phyloP scores from a whole-genome alignment of 1,140 invertebrate genomes.

The Ylistrum balloti region DNA sequence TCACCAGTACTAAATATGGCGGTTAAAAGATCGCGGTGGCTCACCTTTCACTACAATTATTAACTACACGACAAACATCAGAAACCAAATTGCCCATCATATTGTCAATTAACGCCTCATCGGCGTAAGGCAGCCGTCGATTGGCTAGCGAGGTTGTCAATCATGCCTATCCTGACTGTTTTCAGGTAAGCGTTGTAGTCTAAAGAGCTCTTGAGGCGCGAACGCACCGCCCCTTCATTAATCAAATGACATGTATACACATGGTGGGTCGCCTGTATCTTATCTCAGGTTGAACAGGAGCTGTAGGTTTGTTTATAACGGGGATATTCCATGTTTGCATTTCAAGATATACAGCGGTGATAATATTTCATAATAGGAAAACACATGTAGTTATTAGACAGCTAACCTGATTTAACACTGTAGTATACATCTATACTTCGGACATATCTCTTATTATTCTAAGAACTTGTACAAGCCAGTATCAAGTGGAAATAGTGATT shows the following conservation, averaged over 20 bases:
- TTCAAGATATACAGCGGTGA: not conserved
- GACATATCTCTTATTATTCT: not conserved
- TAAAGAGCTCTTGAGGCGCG: not conserved
- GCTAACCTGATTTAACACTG: not conserved
- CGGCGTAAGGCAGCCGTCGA: not conserved
- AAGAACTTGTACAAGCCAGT: not conserved
- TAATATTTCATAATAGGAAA: not conserved
- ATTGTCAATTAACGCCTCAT: slow-evolving; percentile 25
- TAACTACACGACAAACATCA: slow-evolving; percentile 14
- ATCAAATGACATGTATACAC: slow-evolving; percentile 29
- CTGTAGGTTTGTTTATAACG: slow-evolving; percentile 13
- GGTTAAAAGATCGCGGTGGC: not conserved
- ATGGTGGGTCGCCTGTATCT: not conserved
- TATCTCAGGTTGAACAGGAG: slow-evolving; percentile 13
- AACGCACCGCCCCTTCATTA: not conserved
- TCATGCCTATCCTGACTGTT: not conserved
- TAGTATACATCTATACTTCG: not conserved
- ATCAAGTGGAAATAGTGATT: not conserved
- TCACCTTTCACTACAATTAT: not conserved
- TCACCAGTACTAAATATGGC: slow-evolving; percentile 19
- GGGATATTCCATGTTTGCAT: slow-evolving; percentile 34
- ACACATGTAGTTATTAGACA: not conserved
- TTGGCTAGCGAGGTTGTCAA: not conserved
- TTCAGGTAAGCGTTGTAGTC: not conserved
- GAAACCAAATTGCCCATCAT: slow-evolving; percentile 14